Evolutionary conservation across 2,888 invertebrate species (phyloP).

Genomic region (Drosophila emarginata): DNA sequence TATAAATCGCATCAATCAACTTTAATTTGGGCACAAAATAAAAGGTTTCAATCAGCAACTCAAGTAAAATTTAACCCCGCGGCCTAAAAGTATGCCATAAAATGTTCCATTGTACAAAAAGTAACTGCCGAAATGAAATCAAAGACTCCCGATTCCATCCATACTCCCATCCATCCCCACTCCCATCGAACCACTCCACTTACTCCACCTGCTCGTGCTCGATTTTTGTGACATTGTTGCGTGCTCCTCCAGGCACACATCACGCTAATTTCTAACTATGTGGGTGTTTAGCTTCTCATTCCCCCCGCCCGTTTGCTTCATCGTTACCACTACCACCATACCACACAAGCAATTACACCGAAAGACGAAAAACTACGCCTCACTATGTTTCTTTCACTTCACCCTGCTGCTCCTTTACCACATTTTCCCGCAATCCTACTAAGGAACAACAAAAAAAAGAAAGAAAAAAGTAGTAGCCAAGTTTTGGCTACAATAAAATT

Average conservation of each 20-base stretch:
- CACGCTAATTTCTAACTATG: constrained; percentile 66
- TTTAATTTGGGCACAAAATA: background rate
- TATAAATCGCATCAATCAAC: background rate
- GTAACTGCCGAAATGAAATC: constrained; percentile 45
- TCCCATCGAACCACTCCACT: background rate
- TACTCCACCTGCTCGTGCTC: background rate
- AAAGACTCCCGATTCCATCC: constrained; percentile 17
- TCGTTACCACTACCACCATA: background rate
- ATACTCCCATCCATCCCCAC: background rate
- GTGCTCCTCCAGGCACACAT: constrained; percentile 26
- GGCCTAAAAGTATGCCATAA: constrained; percentile 68
- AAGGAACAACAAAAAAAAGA: background rate
- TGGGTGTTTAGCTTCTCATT: constrained; percentile 60
- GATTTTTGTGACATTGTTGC: constrained; percentile 58
- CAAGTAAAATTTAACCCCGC: constrained; percentile 18
- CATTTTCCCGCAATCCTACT: background rate
- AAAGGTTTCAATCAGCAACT: constrained; percentile 11
- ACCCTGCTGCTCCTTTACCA: too few species aligned
- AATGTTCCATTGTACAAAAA: constrained; percentile 20
- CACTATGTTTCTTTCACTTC: constrained; percentile 26
- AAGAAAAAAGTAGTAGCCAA: constrained; percentile 71
- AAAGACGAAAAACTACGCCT: constrained; percentile 30
- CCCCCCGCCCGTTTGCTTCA: constrained; percentile 9
- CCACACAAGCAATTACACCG: constrained; percentile 25
- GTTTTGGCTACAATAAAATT: constrained; percentile 75